Conservation (phyloP, 1,140 invertebrate genomes). For the Trichonephila inaurata region DNA sequence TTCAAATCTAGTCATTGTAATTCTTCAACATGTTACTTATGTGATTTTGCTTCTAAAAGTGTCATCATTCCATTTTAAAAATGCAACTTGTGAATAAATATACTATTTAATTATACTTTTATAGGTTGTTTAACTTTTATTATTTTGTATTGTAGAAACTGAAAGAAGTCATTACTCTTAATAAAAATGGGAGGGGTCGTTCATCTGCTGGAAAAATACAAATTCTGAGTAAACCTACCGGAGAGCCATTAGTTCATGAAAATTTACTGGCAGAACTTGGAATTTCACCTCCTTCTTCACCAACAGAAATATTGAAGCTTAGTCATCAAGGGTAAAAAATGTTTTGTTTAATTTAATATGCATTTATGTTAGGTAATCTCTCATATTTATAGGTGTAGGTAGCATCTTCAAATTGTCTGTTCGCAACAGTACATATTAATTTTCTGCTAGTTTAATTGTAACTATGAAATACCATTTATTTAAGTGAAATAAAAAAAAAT, state of each 20-base stretch:
- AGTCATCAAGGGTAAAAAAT: not conserved
- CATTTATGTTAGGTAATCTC: too few species aligned
- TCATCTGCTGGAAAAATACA: not conserved
- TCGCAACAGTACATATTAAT: too few species aligned
- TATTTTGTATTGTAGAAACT: constrained; percentile 80
- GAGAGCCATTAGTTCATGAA: constrained; percentile 23
- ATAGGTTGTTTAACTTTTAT: not conserved
- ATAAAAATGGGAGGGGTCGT: not conserved
- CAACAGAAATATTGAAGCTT: not conserved
- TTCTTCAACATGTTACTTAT: too few species aligned
- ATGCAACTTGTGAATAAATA: not conserved
- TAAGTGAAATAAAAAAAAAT: too few species aligned
- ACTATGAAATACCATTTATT: too few species aligned
- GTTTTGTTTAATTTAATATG: not conserved
- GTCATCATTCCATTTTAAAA: not conserved
- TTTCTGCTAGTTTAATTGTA: too few species aligned
- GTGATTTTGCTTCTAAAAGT: not conserved
- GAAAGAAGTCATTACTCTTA: constrained; percentile 79
- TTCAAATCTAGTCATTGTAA: too few species aligned
- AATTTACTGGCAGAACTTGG: not conserved
- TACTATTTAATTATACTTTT: not conserved
- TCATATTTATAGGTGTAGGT: too few species aligned
- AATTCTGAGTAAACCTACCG: not conserved
- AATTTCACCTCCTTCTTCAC: constrained; percentile 46
- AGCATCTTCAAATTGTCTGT: too few species aligned